Conservation (phyloP, 2,113 vertebrate genomes). For the Vidua macroura region DNA sequence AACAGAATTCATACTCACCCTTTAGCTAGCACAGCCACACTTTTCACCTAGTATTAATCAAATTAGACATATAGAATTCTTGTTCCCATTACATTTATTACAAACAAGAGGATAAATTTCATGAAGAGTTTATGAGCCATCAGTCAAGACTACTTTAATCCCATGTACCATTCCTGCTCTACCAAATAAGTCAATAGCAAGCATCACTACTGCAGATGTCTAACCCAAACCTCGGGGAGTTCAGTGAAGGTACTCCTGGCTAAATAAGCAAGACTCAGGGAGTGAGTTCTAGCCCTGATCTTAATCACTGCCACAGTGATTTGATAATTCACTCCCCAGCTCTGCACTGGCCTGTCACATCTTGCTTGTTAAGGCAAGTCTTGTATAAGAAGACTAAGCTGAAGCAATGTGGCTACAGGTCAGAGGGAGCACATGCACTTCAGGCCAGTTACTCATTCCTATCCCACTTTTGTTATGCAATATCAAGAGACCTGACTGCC, state of each 20-base stretch:
- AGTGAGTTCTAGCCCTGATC: neutral
- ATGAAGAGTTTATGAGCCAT: neutral
- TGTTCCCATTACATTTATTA: neutral
- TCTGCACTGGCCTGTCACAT: neutral
- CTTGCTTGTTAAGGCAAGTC: neutral
- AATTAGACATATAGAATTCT: neutral
- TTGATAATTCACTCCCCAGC: neutral
- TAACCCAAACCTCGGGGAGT: neutral
- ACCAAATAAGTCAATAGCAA: neutral
- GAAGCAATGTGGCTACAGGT: neutral
- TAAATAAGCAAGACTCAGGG: neutral
- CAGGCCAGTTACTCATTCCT: neutral
- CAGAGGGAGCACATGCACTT: neutral
- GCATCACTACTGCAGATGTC: neutral
- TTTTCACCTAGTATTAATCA: constrained; percentile 10
- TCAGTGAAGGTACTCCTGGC: neutral
- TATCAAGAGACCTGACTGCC: neutral
- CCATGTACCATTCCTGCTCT: neutral
- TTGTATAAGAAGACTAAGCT: neutral
- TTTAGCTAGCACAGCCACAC: neutral
- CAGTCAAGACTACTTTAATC: neutral
- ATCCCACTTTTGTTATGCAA: neutral
- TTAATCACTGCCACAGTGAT: neutral
- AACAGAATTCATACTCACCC: neutral
- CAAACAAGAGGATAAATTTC: neutral